Conservation (phyloP, 2,888 invertebrate species). For the Zaprionus lineosus region DNA sequence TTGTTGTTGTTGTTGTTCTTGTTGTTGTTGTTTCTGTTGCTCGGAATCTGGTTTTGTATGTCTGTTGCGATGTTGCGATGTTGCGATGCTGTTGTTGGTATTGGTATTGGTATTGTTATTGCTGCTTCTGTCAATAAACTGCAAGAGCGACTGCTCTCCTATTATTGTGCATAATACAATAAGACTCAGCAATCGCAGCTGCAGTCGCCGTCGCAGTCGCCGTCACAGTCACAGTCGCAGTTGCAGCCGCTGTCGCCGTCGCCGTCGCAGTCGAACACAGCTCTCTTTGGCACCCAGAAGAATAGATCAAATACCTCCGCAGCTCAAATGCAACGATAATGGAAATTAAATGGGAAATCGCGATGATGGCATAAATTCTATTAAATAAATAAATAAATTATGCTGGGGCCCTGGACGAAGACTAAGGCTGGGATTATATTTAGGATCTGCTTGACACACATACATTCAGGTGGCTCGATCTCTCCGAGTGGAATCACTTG, state of each 20-base stretch:
- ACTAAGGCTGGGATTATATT: background rate
- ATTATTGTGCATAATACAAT: slow-evolving; percentile 35
- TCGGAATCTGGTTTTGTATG: slow-evolving; percentile 49
- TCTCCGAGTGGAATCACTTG: background rate
- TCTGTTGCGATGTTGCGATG: slow-evolving; percentile 11
- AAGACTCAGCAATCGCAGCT: no score
- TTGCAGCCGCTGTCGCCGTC: no score
- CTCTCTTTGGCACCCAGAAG: no score
- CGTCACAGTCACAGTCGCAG: no score
- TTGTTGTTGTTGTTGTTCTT: slow-evolving; percentile 27
- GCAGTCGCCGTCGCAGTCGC: no score
- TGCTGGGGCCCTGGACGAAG: no score
- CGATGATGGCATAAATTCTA: no score
- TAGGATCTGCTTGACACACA: background rate
- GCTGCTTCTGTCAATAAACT: slow-evolving; percentile 58
- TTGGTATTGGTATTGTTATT: slow-evolving; percentile 12
- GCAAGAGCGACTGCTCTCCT: slow-evolving; percentile 43
- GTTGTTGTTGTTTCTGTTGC: slow-evolving; percentile 30
- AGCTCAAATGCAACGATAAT: no score
- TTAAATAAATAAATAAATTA: no score
- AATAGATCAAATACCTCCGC: no score
- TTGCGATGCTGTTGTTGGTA: slow-evolving; percentile 27
- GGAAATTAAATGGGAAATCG: no score
- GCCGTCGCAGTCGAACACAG: no score
- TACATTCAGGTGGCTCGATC: background rate